Conservation (phyloP, 2,113 vertebrate genomes). For the Myotis lucifugus region DNA sequence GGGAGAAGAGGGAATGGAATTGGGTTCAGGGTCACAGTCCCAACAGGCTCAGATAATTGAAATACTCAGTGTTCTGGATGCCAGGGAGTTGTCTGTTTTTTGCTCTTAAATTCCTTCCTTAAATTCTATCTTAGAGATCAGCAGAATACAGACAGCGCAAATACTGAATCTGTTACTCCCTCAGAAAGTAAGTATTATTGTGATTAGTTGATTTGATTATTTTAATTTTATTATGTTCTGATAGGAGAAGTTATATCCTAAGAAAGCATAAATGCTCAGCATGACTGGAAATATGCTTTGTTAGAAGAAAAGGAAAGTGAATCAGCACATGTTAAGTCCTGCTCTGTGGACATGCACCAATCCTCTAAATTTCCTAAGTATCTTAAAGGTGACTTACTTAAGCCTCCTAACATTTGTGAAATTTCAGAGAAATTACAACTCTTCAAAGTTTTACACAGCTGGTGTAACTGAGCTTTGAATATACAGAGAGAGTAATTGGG, state of each 20-base stretch:
- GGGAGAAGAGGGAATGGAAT: not conserved
- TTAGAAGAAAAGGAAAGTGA: not conserved
- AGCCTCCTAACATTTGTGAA: not conserved
- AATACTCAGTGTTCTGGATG: not conserved
- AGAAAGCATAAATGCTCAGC: not conserved
- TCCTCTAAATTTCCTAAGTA: not conserved
- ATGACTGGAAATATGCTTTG: not conserved
- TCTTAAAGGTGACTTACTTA: not conserved
- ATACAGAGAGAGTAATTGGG: not conserved
- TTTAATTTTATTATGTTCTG: not conserved
- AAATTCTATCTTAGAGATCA: not conserved
- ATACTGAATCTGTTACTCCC: not conserved
- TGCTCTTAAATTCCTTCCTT: not conserved
- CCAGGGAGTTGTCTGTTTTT: not conserved
- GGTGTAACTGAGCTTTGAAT: not conserved
- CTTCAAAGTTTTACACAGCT: not conserved
- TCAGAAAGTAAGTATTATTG: not conserved
- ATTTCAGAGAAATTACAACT: not conserved
- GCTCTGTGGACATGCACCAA: not conserved
- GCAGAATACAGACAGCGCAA: not conserved
- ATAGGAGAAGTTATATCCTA: not conserved
- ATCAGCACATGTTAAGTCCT: not conserved
- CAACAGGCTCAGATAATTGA: not conserved
- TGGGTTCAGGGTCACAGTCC: not conserved
- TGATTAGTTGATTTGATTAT: not conserved